Percentiles rank a stretch among this genome's conserved stretches.
Evolutionary conservation across 1,140 invertebrate species (phyloP).

Genomic region (Potamilus streckersoni): DNA sequence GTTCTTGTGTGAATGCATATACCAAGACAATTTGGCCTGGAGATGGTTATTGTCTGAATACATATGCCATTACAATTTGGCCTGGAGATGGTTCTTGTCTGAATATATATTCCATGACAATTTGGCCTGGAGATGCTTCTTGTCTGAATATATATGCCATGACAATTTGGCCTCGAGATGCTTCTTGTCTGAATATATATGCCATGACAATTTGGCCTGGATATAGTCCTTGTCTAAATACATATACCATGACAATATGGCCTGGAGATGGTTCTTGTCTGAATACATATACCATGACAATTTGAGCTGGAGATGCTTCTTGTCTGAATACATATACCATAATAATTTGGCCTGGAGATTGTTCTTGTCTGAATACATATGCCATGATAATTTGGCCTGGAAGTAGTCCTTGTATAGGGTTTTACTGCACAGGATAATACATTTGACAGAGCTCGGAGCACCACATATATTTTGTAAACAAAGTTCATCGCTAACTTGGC

Average conservation of each 20-base stretch:
- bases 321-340: too few species aligned
- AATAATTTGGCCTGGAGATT: too few species aligned
- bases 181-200: too few species aligned
- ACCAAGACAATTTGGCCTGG: not conserved
- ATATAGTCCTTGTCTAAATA: not conserved
- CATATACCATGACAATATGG: not conserved
- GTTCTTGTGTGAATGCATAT: not conserved
- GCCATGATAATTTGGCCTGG: not conserved
- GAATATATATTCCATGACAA: too few species aligned
- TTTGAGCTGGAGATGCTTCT: too few species aligned
- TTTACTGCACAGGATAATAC: slow-evolving; percentile 8
- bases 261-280: not conserved
- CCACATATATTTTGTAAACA: slow-evolving; percentile 17
- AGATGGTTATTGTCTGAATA: not conserved
- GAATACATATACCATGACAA: too few species aligned
- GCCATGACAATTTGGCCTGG: slow-evolving; percentile 9
- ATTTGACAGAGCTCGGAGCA: slow-evolving; percentile 10
- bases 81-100: too few species aligned
- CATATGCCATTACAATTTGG: not conserved
- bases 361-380: too few species aligned
- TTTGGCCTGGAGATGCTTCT: not conserved
- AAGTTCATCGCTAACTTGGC: slow-evolving; percentile 6
- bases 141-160: not conserved
- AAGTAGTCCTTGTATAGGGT: not conserved
- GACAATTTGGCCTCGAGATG: not conserved